These are phyloP conservation scores for Metacarcinus magister DNA, from an alignment of 2,888 invertebrate genomes.

Conservation along the genomic window DNA sequence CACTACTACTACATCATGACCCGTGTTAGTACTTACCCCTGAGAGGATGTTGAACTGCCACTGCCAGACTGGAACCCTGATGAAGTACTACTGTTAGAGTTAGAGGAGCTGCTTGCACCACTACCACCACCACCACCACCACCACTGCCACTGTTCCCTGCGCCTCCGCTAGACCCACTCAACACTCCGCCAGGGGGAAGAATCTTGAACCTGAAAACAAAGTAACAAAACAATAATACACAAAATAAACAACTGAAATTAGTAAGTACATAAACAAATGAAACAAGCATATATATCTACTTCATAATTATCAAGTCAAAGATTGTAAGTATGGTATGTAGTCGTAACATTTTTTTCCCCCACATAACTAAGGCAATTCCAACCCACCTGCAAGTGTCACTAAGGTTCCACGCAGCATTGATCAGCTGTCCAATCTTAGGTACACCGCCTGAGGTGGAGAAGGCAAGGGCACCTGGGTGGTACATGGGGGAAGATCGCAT, in stretches of 20 bases:
- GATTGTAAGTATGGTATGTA: background rate
- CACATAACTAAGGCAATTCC: too few species aligned
- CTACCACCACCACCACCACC: conserved; percentile 44
- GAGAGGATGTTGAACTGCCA: conserved; percentile 58
- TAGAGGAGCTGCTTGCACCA: conserved; percentile 44
- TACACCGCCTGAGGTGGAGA: conserved; percentile 95
- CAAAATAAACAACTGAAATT: background rate
- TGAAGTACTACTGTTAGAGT: conserved; percentile 43
- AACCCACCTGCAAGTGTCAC: conserved; percentile 94
- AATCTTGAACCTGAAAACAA: conserved; percentile 84
- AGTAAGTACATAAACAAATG: too few species aligned
- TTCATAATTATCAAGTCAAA: background rate
- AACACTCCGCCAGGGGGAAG: conserved; percentile 78
- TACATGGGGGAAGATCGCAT: conserved; percentile 99
- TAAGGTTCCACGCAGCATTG: conserved; percentile 97
- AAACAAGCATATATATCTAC: background rate
- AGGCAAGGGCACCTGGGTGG: conserved; percentile 96
- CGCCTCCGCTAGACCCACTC: conserved; percentile 63
- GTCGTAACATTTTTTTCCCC: too few species aligned
- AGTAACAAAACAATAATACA: background rate
- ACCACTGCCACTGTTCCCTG: conserved; percentile 52
- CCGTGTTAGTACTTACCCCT: conserved; percentile 48
- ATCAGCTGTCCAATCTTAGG: conserved; percentile 98
- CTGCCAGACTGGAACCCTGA: conserved; percentile 71
- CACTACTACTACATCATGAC: background rate